phyloP scores from a whole-genome alignment of 30 jellyfish, hydroid and myxozoan species.

The Aurelia aurita region DNA sequence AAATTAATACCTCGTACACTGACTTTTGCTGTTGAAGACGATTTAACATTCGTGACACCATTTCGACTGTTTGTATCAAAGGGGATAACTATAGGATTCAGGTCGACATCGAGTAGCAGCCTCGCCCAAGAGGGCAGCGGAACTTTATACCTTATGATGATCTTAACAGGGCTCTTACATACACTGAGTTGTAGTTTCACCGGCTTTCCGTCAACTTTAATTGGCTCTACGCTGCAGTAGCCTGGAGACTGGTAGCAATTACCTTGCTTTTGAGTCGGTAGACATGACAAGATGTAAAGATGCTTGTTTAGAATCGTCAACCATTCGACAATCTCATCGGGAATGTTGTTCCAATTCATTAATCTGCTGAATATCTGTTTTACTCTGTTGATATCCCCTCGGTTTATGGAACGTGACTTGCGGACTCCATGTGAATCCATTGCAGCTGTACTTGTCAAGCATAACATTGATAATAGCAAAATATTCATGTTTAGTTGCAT shows the following conservation, averaged over 20 bases:
- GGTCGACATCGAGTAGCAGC: constrained; percentile 30
- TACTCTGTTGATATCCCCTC: constrained; percentile 10
- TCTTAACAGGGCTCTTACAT: constrained; percentile 58
- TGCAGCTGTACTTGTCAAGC: not conserved
- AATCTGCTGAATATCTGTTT: not conserved
- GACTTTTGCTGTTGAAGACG: constrained; percentile 33
- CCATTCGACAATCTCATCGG: constrained; percentile 43
- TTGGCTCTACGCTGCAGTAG: constrained; percentile 25
- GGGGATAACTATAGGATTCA: constrained; percentile 39
- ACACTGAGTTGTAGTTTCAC: constrained; percentile 14
- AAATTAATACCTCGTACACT: constrained; percentile 21
- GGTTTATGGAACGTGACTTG: constrained; percentile 9
- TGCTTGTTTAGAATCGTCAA: constrained; percentile 49
- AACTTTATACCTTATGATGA: constrained; percentile 28
- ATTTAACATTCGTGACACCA: constrained; percentile 31
- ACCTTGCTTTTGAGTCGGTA: constrained; percentile 51
- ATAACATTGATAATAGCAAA: too few species aligned
- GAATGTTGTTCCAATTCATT: constrained; percentile 51
- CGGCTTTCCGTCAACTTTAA: constrained; percentile 47
- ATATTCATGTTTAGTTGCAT: too few species aligned
- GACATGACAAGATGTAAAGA: constrained; percentile 41
- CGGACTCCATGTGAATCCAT: not conserved
- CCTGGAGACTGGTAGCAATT: constrained; percentile 52
- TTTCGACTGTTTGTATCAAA: constrained; percentile 45
- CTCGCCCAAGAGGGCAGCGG: constrained; percentile 65